Conservation (phyloP, 2,888 invertebrate genomes). For the Eristalis arbustorum region DNA sequence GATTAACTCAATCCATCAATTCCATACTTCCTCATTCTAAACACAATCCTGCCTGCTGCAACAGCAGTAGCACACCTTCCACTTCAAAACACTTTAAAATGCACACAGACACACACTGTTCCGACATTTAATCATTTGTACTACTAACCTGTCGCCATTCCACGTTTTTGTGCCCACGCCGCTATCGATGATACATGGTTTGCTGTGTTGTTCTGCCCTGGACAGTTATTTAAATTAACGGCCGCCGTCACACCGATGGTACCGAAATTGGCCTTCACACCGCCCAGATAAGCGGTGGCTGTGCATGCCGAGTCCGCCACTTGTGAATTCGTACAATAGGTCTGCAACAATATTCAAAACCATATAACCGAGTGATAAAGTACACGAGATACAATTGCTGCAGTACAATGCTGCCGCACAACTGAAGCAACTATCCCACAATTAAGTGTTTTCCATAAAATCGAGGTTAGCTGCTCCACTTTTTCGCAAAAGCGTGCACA, state of each 20-base stretch:
- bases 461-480: slow-evolving; percentile 45
- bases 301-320: slow-evolving; percentile 93
- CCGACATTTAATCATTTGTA: not conserved
- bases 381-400: slow-evolving; percentile 15
- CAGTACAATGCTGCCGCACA: not conserved
- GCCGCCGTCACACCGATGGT: slow-evolving; percentile 88
- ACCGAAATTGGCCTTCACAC: slow-evolving; percentile 89
- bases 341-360: slow-evolving; percentile 80
- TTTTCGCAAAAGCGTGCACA: not conserved
- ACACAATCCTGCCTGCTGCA: not conserved
- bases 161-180: slow-evolving; percentile 86
- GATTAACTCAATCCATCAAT: not conserved
- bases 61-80: not conserved
- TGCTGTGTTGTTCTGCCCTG: slow-evolving; percentile 82
- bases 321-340: slow-evolving; percentile 89
- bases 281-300: slow-evolving; percentile 89
- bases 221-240: slow-evolving; percentile 85
- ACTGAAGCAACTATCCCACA: slow-evolving; percentile 1
- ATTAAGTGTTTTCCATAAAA: slow-evolving; percentile 54
- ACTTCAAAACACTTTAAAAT: not conserved
- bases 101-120: not conserved
- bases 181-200: slow-evolving; percentile 86
- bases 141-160: slow-evolving; percentile 82
- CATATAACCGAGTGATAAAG: slow-evolving; percentile 31
- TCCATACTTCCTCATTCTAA: not conserved